Base-by-base conservation (phyloP, 2,113 vertebrate genomes). In the Vulpes ferrilata region DNA sequence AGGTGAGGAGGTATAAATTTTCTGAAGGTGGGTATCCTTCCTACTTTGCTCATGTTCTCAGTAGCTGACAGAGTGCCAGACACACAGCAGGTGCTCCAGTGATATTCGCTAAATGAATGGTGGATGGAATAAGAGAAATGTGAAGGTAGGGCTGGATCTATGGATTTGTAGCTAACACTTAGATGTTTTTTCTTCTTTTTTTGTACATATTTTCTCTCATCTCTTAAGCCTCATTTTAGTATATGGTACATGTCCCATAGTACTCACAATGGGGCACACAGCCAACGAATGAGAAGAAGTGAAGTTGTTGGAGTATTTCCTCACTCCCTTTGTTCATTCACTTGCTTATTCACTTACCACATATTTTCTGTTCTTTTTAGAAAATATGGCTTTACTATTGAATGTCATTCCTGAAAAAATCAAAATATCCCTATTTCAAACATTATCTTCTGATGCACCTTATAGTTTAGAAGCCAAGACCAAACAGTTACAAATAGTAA, bases 401-500 rank as follows among this genome's bases (percentile, higher is more conserved):
- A 93, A 32, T 71, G 85, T 86, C 51, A 11, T 51, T 79, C 57
- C 60, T 43, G 32, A 65, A 89, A 90, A 90, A 23, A 80, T 0
- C 43, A 65, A 89, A 90, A 90, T 23, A 80, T 0, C 43, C 35
- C 22, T 64, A 12, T 85, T 81, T 95, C 82, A 76, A 86, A 90
- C 38, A 23, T 38, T 90, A 85, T 85, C 19, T 62, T 96, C 2
- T 94, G 89, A 92, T 19, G 69, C 88, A 64, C 55, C 48, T 83
- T 43, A 23, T 20, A 60, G 60, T 93, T 93, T 57, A 51, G 84
- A 97, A 82, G 53, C 64, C 95, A 96, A 97, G 83, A 64, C 69
- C 1, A 20, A 90, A 53, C 65, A 51, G 38, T 85, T 76, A 92
- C 94, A 97, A 86, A 71, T 55, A 79, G 30, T 69, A 51, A 87